Percentiles rank a stretch among this genome's conserved stretches.
These are phyloP conservation scores for Dicroscelio sp. DNA, from an alignment of 2,888 invertebrate species.

Conservation along the genomic window DNA sequence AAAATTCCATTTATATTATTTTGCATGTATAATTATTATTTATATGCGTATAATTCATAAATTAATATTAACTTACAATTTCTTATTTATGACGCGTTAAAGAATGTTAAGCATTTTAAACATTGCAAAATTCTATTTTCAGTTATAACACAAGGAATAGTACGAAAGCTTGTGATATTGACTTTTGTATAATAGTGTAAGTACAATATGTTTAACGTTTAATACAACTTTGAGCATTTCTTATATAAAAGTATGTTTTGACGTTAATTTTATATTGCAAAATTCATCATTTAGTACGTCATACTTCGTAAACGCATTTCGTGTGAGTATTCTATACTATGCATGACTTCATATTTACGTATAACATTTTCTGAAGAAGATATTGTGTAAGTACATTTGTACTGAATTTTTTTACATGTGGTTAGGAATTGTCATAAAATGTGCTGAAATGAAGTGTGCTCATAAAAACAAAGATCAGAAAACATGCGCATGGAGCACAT, in stretches of 20 bases:
- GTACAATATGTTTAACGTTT: not conserved
- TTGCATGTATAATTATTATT: too few species aligned
- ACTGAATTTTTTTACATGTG: too few species aligned
- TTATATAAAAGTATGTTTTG: conserved; percentile 24
- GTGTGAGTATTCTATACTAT: not conserved
- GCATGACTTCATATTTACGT: not conserved
- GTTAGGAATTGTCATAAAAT: not conserved
- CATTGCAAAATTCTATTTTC: too few species aligned
- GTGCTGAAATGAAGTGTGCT: too few species aligned
- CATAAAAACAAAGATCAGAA: too few species aligned
- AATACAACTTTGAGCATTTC: not conserved
- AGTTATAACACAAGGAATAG: not conserved
- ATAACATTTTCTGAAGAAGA: not conserved
- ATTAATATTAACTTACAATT: too few species aligned
- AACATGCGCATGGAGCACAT: too few species aligned
- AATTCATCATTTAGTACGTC: conserved; percentile 15
- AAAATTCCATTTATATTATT: too few species aligned
- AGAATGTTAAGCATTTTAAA: too few species aligned
- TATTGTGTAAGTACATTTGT: not conserved
- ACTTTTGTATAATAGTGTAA: not conserved
- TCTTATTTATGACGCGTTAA: too few species aligned
- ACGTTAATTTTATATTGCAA: conserved; percentile 18
- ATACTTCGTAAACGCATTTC: not conserved
- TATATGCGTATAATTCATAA: too few species aligned
- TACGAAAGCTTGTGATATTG: not conserved